Percentiles rank a stretch among this genome's conserved stretches.
These are phyloP conservation scores for Chrysopilus asiliformis DNA, from an alignment of 2,888 invertebrate genomes.

Conservation along the genomic window DNA sequence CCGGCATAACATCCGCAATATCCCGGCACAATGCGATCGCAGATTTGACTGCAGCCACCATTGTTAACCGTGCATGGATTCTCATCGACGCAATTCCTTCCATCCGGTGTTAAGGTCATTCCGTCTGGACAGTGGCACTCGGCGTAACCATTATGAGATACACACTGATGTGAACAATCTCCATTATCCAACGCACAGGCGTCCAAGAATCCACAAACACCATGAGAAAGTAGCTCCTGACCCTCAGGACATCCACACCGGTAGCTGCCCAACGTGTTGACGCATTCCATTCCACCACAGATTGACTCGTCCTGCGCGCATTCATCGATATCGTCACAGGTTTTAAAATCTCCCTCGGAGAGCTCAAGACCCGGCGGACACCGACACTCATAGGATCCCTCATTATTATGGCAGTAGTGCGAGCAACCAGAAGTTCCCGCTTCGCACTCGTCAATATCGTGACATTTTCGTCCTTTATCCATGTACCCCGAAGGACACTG, in stretches of 20 bases:
- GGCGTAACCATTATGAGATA: slow-evolving; percentile 38
- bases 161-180: slow-evolving; percentile 44
- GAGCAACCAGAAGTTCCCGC: slow-evolving; percentile 37
- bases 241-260: slow-evolving; percentile 42
- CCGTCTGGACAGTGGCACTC: slow-evolving; percentile 32
- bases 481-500: slow-evolving; percentile 34
- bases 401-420: slow-evolving; percentile 40
- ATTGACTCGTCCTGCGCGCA: slow-evolving; percentile 30
- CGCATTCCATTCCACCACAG: slow-evolving; percentile 28
- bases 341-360: slow-evolving; percentile 15
- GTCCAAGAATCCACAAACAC: slow-evolving; percentile 32
- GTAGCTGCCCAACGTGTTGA: slow-evolving; percentile 38
- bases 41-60: slow-evolving; percentile 50
- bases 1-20: slow-evolving; percentile 35
- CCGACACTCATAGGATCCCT: slow-evolving; percentile 39
- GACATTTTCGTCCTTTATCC: slow-evolving; percentile 24
- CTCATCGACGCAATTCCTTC: slow-evolving; percentile 33
- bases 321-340: slow-evolving; percentile 39
- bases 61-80: slow-evolving; percentile 42
- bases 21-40: slow-evolving; percentile 26
- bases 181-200: slow-evolving; percentile 39
- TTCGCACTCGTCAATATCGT: slow-evolving; percentile 40
- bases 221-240: slow-evolving; percentile 24
- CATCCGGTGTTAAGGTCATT: slow-evolving; percentile 35
- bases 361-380: slow-evolving; percentile 36